A percentile compares a stretch with the other conserved stretches of the same genome.
phyloP scores from a whole-genome alignment of 2,113 vertebrate species.

The Indicator indicator region DNA sequence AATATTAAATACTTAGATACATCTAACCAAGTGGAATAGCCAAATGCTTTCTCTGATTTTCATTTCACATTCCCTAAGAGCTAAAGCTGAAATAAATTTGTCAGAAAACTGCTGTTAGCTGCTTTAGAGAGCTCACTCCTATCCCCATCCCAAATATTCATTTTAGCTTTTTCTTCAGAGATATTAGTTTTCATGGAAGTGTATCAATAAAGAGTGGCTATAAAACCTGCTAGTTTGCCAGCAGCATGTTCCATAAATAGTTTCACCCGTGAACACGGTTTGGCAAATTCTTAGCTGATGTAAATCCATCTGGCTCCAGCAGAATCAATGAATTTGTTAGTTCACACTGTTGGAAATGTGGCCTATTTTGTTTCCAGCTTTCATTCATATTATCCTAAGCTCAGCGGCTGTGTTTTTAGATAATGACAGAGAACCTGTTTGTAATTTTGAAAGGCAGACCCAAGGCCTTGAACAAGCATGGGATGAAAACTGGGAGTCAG shows the following conservation, averaged over 20 bases:
- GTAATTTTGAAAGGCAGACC: neutral
- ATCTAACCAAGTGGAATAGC: neutral
- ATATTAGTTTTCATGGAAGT: slow-evolving; percentile 21
- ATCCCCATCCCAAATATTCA: neutral
- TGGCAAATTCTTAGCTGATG: slow-evolving; percentile 31
- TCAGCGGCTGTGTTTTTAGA: neutral
- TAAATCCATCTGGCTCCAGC: slow-evolving; percentile 38
- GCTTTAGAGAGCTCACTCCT: neutral
- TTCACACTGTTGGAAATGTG: slow-evolving; percentile 10
- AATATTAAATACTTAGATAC: neutral
- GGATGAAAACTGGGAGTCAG: neutral
- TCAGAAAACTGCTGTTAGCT: neutral
- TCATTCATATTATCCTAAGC: neutral
- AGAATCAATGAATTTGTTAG: slow-evolving; percentile 29
- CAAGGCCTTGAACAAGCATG: neutral
- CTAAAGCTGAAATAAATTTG: neutral
- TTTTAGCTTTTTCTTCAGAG: slow-evolving; percentile 1
- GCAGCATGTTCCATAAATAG: slow-evolving; percentile 5
- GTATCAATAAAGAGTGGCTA: neutral
- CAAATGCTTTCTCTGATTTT: neutral
- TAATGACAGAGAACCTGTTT: neutral
- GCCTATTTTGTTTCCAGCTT: slow-evolving; percentile 33
- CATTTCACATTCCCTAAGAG: neutral
- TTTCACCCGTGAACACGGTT: neutral
- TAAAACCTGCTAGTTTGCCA: slow-evolving; percentile 32